A percentile compares a stretch with the other conserved stretches of the same genome.
phyloP scores from a whole-genome alignment of 1,140 invertebrate species.

The Philaenus spumarius region DNA sequence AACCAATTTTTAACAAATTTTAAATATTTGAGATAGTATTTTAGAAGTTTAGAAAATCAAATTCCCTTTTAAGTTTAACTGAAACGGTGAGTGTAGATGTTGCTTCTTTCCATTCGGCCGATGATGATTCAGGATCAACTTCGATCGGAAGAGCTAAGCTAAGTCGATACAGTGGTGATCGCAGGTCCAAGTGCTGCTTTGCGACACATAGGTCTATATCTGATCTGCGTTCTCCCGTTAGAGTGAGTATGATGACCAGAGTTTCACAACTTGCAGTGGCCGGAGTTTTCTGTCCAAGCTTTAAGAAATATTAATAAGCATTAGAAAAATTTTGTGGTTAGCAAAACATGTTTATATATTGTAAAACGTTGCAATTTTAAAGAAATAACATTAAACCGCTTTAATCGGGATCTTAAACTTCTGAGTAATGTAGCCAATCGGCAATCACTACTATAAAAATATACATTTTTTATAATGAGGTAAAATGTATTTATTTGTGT shows the following conservation, averaged over 20 bases:
- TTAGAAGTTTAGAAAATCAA: constrained; percentile 30
- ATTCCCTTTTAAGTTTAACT: constrained; percentile 24
- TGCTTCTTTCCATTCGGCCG: constrained; percentile 67
- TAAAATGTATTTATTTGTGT: no score
- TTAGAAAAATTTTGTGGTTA: no score
- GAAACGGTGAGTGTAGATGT: constrained; percentile 41
- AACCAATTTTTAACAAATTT: no score
- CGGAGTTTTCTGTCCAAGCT: constrained; percentile 80
- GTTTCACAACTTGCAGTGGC: constrained; percentile 78
- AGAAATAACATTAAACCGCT: no score
- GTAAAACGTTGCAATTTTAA: no score
- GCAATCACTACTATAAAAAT: no score
- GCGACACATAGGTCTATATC: constrained; percentile 64
- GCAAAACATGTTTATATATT: no score
- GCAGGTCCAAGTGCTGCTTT: constrained; percentile 56
- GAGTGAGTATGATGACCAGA: constrained; percentile 63
- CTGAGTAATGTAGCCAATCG: no score
- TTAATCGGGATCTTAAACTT: no score
- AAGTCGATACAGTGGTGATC: constrained; percentile 57
- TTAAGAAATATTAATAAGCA: no score
- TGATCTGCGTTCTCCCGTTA: constrained; percentile 62
- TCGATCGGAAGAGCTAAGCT: constrained; percentile 68
- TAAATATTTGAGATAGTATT: no score
- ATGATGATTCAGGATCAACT: constrained; percentile 68
- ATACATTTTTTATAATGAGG: no score